Conservation (phyloP, 2,797 vertebrate species). For the Poeciliopsis presidionis region DNA sequence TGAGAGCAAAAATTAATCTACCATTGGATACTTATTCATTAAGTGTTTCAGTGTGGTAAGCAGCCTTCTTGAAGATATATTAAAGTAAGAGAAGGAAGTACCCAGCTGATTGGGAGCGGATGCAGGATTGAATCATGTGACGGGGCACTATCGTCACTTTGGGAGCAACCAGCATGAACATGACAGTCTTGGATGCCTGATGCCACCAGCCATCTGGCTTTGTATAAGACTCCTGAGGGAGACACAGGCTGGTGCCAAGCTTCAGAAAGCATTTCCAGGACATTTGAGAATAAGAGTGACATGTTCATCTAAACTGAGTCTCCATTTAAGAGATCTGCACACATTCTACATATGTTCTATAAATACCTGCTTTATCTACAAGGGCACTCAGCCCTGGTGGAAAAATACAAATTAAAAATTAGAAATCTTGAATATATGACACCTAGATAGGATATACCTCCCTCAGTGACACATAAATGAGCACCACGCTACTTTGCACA, state of each 20-base stretch:
- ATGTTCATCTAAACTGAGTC: conserved; percentile 56
- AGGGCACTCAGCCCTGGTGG: conserved; percentile 8
- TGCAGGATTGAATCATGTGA: conserved; percentile 60
- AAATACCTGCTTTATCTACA: conserved; percentile 10
- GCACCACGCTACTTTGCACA: conserved; percentile 5
- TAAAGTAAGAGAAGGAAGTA: conserved; percentile 45
- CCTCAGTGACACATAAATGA: conserved; percentile 21
- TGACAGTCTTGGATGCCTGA: conserved; percentile 68
- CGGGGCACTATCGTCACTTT: conserved; percentile 62
- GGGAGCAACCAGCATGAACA: conserved; percentile 68
- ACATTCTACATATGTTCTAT: conserved; percentile 50
- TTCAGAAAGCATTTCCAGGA: conserved; percentile 72
- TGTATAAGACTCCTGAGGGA: conserved; percentile 72
- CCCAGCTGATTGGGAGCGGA: conserved; percentile 56
- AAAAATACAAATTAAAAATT: conserved; percentile 6
- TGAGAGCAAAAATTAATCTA: background rate
- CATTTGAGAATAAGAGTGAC: conserved; percentile 70
- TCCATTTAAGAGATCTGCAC: conserved; percentile 36
- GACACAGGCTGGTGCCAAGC: conserved; percentile 69
- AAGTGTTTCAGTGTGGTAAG: conserved; percentile 9
- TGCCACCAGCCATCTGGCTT: conserved; percentile 78
- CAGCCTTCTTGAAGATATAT: conserved; percentile 44
- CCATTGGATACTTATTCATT: conserved; percentile 4
- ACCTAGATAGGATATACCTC: background rate
- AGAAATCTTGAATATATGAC: conserved; percentile 16